Evolutionary conservation across 2,113 vertebrate species (phyloP), one percentile per base, ranked within the genome.

Genomic region (Laticauda colubrina): DNA sequence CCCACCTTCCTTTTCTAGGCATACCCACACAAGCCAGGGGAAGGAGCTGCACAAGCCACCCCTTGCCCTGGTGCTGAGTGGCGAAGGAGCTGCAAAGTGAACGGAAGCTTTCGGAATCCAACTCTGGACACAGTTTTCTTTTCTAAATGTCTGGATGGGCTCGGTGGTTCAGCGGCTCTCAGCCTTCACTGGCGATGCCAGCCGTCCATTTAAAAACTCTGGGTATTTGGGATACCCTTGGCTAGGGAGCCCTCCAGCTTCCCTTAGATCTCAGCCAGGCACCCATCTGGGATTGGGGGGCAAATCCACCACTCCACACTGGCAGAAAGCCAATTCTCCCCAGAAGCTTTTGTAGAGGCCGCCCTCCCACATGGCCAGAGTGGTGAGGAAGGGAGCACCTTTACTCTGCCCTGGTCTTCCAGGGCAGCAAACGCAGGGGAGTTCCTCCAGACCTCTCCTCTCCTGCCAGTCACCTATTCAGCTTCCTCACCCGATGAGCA

Each of bases 91-190:
- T 7, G 53, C 5, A 45, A 81, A 29, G 89, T 34, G 51, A 24
- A 59, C 29, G 14, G 64, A 29, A 91, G 85, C 23, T 92, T 91
- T 91, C 39, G 93, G 88, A 92, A 81, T 89, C 3, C 39, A 45
- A 85, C 1, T 11, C 21, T 85, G 8, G 34, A 23, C 20, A 29
- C 51, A 10, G 55, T 21, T 75, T 3, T 20, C 24, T n/a, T 29
- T 69, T 53, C 15, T 20, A 59, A 7, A 43, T 59, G 26, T 59
- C 23, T 59, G n/a, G 54, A 55, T 34, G n/a, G n/a, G n/a, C 69
- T 81, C 6, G 3, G 26, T 6, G 26, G 26, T 51, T n/a, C 45
- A 29, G 48, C 6, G 26, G 14, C 4, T 51, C 86, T n/a, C 2
- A 15, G 48, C 26, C 51, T 18, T 2, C 3, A 18, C 12, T 34